phyloP scores from a whole-genome alignment of 2,888 invertebrate species.

The Gasteruption jaculator region DNA sequence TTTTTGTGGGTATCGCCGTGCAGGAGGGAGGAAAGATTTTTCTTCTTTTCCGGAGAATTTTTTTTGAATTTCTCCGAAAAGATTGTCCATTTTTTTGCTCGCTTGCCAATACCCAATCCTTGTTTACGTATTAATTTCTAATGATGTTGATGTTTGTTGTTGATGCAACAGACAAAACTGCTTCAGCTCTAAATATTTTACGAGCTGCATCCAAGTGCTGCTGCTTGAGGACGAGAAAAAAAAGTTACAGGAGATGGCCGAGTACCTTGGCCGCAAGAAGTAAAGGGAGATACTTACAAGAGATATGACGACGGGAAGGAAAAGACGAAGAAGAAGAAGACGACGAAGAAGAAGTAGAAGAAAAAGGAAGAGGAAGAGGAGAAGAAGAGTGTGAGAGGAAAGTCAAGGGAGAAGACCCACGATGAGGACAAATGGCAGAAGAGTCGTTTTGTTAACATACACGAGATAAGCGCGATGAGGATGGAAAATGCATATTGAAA shows the following conservation, averaged over 20 bases:
- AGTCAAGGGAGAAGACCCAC: background rate
- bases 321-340: constrained; percentile 6
- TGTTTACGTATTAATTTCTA: constrained; percentile 3
- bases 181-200: constrained; percentile 76
- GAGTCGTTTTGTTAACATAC: too few relatives aligned
- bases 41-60: background rate
- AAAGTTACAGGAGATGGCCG: constrained; percentile 74
- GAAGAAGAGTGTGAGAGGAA: constrained; percentile 5
- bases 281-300: constrained; percentile 30
- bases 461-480: too few relatives aligned
- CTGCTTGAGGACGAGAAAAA: constrained; percentile 73
- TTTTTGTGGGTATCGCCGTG: too few relatives aligned
- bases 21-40: too few relatives aligned
- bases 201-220: constrained; percentile 76
- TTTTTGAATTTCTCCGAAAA: background rate
- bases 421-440: too few relatives aligned
- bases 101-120: background rate
- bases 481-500: too few relatives aligned
- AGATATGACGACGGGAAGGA: constrained; percentile 16
- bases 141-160: constrained; percentile 9
- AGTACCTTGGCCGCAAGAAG: constrained; percentile 67
- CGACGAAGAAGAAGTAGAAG: constrained; percentile 1
- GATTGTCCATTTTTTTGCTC: background rate
- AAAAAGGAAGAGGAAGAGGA: constrained; percentile 8
- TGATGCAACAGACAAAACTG: constrained; percentile 64